phyloP scores from a whole-genome alignment of 2,113 vertebrate genomes.

The Heteronetta atricapilla region DNA sequence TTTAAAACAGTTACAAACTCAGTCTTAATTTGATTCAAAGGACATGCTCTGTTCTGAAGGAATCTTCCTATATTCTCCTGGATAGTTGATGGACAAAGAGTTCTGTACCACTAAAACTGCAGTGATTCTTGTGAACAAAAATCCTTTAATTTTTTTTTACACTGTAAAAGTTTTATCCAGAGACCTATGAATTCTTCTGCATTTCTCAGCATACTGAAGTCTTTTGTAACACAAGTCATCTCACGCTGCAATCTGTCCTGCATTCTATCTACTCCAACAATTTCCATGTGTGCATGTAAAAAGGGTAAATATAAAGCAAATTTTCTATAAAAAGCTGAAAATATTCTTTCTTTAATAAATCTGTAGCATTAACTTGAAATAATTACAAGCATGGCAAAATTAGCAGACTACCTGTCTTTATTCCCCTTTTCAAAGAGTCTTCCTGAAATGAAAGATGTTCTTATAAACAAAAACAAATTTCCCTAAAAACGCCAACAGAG shows the following conservation, averaged over 20 bases:
- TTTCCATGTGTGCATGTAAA: not conserved
- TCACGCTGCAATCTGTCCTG: not conserved
- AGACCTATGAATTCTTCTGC: not conserved
- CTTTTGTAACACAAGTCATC: not conserved
- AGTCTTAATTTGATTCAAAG: not conserved
- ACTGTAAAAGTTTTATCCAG: not conserved
- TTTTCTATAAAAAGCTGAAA: not conserved
- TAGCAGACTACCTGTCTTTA: not conserved
- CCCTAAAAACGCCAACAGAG: not conserved
- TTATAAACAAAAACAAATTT: not conserved
- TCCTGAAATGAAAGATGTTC: not conserved
- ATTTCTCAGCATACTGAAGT: not conserved
- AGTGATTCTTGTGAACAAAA: not conserved
- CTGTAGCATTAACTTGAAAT: not conserved
- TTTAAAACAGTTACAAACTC: not conserved
- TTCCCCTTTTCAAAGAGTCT: not conserved
- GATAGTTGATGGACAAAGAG: not conserved
- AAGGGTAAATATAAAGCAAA: not conserved
- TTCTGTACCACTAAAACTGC: not conserved
- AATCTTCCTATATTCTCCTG: not conserved
- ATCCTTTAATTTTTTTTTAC: not conserved
- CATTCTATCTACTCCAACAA: not conserved
- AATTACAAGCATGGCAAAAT: not conserved
- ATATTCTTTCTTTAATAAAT: not conserved
- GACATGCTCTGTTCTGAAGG: not conserved